Percentiles rank a stretch among this genome's conserved stretches.
Evolutionary conservation across 2,888 invertebrate genomes (phyloP).

Genomic region (Calephelis perditalis): DNA sequence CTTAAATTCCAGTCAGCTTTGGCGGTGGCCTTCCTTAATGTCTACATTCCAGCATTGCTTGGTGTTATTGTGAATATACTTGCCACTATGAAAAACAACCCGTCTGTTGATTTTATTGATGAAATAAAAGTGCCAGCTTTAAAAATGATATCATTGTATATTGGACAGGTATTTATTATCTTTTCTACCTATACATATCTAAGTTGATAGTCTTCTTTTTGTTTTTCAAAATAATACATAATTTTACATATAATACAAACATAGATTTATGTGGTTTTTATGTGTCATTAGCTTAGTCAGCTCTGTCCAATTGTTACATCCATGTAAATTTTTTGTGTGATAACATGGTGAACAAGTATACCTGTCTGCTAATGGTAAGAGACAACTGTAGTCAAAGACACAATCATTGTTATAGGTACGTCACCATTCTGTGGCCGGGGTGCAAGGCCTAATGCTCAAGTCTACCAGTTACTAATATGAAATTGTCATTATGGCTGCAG

Average conservation of each 20-base stretch:
- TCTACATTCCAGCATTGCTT: constrained; percentile 91
- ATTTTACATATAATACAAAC: not conserved
- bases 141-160: constrained; percentile 82
- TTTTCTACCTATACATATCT: not conserved
- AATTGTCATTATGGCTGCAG: too few relatives aligned
- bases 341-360: too few relatives aligned
- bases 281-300: too few relatives aligned
- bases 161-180: constrained; percentile 80
- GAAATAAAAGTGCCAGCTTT: constrained; percentile 83
- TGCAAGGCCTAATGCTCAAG: too few relatives aligned
- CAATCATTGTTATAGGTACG: too few relatives aligned
- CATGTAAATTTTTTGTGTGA: too few relatives aligned
- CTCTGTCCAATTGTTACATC: too few relatives aligned
- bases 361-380: too few relatives aligned
- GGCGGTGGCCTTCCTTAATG: constrained; percentile 91
- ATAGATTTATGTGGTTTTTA: too few relatives aligned
- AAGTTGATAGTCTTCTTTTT: not conserved
- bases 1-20: constrained; percentile 87
- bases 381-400: too few relatives aligned
- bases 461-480: too few relatives aligned
- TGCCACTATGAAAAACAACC: constrained; percentile 54
- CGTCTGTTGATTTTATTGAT: constrained; percentile 68
- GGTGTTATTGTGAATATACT: constrained; percentile 88
- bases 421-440: too few relatives aligned
- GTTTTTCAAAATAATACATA: not conserved